These are phyloP conservation scores for Sitta europaea DNA, from an alignment of 2,113 vertebrate genomes.

Conservation along the genomic window DNA sequence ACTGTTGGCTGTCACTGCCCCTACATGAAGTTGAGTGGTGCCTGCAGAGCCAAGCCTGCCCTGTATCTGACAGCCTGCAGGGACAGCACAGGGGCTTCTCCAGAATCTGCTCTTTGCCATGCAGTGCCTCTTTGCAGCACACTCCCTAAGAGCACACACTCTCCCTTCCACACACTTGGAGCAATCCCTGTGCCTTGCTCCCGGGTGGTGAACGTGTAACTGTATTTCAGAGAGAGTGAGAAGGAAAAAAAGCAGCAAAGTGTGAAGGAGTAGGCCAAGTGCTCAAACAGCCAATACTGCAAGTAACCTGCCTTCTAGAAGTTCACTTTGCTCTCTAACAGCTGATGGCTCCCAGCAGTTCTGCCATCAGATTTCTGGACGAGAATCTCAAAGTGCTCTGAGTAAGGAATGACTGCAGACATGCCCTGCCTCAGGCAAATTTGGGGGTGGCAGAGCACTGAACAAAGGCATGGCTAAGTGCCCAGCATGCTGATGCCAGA, in stretches of 20 bases:
- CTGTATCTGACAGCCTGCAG: neutral
- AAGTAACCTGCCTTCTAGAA: neutral
- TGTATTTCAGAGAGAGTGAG: neutral
- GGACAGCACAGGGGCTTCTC: neutral
- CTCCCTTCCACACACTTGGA: neutral
- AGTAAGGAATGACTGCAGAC: neutral
- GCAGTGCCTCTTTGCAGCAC: neutral
- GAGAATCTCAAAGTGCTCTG: neutral
- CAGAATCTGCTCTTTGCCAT: neutral
- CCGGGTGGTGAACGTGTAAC: accelerated
- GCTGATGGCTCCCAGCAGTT: neutral
- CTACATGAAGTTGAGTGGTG: neutral
- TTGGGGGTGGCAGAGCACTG: neutral
- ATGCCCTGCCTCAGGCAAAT: neutral
- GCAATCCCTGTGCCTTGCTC: neutral
- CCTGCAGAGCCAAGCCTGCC: neutral
- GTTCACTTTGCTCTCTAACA: neutral
- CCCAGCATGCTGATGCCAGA: accelerated
- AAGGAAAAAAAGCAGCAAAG: neutral
- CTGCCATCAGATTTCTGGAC: neutral
- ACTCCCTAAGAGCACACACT: neutral
- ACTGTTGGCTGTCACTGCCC: neutral
- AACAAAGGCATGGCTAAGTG: neutral
- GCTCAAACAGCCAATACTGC: neutral
- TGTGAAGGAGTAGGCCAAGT: accelerated